A percentile compares a stretch with the other conserved stretches of the same genome.
Conservation (phyloP, 1,140 invertebrate species). For the Cataglyphis hispanica region DNA sequence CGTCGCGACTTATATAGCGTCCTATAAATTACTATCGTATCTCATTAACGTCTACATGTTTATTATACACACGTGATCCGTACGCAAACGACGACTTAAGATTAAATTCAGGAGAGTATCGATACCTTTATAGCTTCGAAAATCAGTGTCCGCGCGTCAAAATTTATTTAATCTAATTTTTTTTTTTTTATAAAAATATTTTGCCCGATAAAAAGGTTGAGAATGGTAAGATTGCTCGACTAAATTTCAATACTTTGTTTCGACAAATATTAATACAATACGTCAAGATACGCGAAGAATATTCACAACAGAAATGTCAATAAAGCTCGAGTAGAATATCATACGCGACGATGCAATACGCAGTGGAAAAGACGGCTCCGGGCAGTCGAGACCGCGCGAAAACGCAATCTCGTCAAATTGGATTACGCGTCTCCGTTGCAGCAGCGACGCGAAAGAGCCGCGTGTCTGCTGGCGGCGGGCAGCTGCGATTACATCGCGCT, state of each 20-base stretch:
- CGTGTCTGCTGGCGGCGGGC: conserved; percentile 45
- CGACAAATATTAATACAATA: conserved; percentile 11
- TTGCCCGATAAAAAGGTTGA: neutral
- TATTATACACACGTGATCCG: conserved; percentile 37
- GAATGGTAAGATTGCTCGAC: neutral
- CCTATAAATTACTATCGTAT: conserved; percentile 63
- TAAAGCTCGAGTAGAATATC: neutral
- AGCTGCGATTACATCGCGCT: conserved; percentile 55
- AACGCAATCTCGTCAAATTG: conserved; percentile 65
- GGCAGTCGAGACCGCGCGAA: conserved; percentile 26
- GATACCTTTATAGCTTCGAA: neutral
- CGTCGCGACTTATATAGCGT: conserved; percentile 35
- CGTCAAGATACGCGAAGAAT: neutral
- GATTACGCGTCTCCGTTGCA: conserved; percentile 66
- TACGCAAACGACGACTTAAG: neutral
- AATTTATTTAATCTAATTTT: neutral
- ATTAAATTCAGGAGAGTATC: neutral
- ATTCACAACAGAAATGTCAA: neutral
- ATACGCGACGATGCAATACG: neutral
- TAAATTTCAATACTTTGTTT: neutral
- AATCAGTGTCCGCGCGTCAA: neutral
- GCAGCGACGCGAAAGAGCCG: conserved; percentile 20
- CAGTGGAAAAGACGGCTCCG: neutral
- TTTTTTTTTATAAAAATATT: neutral
- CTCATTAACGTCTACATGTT: conserved; percentile 52